Evolutionary conservation across 2,113 vertebrate species (phyloP).

Genomic region (Indicator indicator): DNA sequence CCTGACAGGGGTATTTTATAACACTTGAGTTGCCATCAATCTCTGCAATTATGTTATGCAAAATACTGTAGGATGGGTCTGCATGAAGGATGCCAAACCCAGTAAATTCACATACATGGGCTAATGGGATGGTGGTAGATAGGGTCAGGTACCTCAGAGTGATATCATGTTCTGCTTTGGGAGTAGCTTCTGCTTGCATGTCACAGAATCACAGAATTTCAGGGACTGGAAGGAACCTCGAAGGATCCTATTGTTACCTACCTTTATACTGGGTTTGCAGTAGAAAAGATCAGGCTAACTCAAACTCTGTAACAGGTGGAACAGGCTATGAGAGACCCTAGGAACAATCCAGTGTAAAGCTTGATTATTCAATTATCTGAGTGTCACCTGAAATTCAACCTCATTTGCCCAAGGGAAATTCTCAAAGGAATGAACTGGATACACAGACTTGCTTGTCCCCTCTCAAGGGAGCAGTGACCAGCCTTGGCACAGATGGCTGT

Average conservation of each 20-base stretch:
- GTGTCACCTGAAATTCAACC: neutral
- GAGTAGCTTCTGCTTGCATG: neutral
- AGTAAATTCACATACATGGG: rapidly evolving
- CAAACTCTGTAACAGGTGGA: neutral
- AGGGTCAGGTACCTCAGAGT: neutral
- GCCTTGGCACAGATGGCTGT: neutral
- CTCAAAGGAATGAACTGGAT: neutral
- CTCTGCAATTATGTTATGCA: neutral
- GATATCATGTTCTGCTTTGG: neutral
- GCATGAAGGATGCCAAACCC: neutral
- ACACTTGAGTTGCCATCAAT: neutral
- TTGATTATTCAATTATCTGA: neutral
- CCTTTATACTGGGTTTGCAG: neutral
- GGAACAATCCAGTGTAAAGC: neutral
- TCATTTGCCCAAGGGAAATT: neutral
- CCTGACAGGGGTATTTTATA: too few species aligned
- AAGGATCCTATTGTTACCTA: too few species aligned
- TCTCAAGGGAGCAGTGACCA: neutral
- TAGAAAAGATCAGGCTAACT: neutral
- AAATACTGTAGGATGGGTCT: neutral
- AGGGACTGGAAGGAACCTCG: too few species aligned
- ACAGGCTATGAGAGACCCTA: neutral
- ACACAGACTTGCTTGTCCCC: neutral
- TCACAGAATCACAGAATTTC: too few species aligned
- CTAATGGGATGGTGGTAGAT: neutral